Conservation (phyloP, 2,113 vertebrate genomes). For the Cercocebus atys region DNA sequence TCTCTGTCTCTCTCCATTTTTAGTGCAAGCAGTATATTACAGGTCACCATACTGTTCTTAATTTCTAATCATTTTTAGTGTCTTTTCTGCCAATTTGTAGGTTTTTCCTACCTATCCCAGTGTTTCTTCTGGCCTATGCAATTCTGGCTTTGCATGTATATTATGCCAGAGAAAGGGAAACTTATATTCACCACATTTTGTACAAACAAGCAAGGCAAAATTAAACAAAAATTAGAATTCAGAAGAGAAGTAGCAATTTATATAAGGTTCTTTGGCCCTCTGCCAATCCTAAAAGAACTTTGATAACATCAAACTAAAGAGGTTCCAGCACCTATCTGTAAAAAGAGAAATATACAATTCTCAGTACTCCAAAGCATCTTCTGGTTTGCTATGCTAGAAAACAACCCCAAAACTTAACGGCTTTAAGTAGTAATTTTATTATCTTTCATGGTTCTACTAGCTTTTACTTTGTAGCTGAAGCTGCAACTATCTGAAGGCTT, state of each 20-base stretch:
- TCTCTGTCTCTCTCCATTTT: neutral
- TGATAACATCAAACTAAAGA: neutral
- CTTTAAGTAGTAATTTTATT: slow-evolving; percentile 5
- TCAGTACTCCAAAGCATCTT: neutral
- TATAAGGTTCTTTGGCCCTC: neutral
- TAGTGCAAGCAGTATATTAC: neutral
- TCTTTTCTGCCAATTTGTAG: neutral
- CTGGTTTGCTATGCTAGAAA: neutral
- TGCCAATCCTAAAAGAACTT: neutral
- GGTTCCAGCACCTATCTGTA: neutral
- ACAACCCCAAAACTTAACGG: neutral
- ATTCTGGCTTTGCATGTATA: neutral
- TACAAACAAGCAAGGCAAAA: neutral
- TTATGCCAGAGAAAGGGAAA: neutral
- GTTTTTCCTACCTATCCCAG: neutral
- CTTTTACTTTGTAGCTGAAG: neutral
- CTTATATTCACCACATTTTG: neutral
- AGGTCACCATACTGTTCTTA: neutral
- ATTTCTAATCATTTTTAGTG: neutral
- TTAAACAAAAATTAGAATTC: neutral
- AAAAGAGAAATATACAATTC: slow-evolving; percentile 9
- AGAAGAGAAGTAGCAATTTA: neutral
- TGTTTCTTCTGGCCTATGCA: neutral
- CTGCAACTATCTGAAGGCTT: neutral
- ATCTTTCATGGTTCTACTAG: neutral